Percentiles rank a stretch among this genome's conserved stretches.
phyloP scores from a whole-genome alignment of 2,797 vertebrate genomes.

The Melanotaenia boesemani region DNA sequence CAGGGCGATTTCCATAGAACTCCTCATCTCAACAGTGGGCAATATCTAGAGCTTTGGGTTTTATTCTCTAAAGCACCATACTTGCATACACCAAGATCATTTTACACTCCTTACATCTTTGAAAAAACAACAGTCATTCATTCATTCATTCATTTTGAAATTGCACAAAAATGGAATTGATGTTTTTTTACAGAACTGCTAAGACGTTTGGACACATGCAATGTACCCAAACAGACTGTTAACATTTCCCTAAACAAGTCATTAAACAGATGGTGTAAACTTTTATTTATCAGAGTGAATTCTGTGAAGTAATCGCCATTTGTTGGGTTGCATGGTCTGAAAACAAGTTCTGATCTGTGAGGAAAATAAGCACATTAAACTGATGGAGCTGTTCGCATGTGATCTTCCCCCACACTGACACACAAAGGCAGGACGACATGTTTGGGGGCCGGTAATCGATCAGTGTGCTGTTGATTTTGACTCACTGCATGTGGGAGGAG shows the following conservation, averaged over 20 bases:
- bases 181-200: too few relatives aligned
- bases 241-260: neutral
- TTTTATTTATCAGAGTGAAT: neutral
- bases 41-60: too few relatives aligned
- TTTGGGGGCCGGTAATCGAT: conserved; percentile 27
- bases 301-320: neutral
- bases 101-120: too few relatives aligned
- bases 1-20: too few relatives aligned
- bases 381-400: conserved; percentile 6
- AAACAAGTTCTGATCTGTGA: neutral
- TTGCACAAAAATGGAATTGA: too few relatives aligned
- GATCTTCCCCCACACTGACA: conserved; percentile 38
- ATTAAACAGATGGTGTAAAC: neutral
- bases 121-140: too few relatives aligned
- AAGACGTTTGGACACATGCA: too few relatives aligned
- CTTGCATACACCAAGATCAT: too few relatives aligned
- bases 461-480: conserved; percentile 32
- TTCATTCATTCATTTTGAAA: too few relatives aligned
- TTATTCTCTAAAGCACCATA: too few relatives aligned
- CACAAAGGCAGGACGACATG: conserved; percentile 40
- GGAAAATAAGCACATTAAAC: neutral
- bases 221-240: too few relatives aligned
- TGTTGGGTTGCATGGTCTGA: neutral
- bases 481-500: conserved; percentile 51
- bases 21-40: too few relatives aligned